These are phyloP conservation scores for Acronicta aceris DNA, from an alignment of 2,888 invertebrate species.

Conservation along the genomic window DNA sequence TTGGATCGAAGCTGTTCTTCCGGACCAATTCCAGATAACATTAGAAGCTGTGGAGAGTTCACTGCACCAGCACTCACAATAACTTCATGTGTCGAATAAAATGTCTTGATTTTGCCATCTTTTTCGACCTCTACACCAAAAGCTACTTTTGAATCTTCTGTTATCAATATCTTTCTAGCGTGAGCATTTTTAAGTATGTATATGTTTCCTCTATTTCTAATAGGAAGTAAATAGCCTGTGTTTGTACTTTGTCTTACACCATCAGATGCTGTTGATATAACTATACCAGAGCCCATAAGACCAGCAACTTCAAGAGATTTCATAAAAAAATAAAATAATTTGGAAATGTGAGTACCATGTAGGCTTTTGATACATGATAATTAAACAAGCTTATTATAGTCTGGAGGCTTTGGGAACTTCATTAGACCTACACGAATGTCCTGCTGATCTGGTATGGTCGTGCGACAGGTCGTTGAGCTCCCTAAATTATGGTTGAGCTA, in stretches of 20 bases:
- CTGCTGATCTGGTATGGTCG: no score
- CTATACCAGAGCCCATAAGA: slow-evolving; percentile 72
- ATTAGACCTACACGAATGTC: no score
- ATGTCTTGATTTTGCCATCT: slow-evolving; percentile 8
- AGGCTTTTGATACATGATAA: no score
- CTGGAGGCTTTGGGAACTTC: no score
- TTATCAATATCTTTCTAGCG: slow-evolving; percentile 44
- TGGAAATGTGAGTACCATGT: no score
- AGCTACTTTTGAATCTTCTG: slow-evolving; percentile 9
- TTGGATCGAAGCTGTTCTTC: slow-evolving; percentile 62
- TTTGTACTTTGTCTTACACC: slow-evolving; percentile 88
- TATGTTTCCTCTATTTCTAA: slow-evolving; percentile 49
- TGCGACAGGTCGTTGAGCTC: no score
- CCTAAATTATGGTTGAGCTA: no score
- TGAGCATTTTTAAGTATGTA: slow-evolving; percentile 32
- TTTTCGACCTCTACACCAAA: slow-evolving; percentile 44
- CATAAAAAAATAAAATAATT: no score
- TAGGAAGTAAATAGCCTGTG: slow-evolving; percentile 83
- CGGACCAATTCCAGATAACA: slow-evolving; percentile 81
- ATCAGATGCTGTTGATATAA: slow-evolving; percentile 79
- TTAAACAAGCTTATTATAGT: no score
- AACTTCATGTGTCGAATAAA: slow-evolving; percentile 63
- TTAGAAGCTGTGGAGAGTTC: slow-evolving; percentile 75
- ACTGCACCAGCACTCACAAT: slow-evolving; percentile 77
- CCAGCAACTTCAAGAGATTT: no score